phyloP scores from a whole-genome alignment of 1,140 invertebrate genomes.

The Eupristina koningsbergeri region DNA sequence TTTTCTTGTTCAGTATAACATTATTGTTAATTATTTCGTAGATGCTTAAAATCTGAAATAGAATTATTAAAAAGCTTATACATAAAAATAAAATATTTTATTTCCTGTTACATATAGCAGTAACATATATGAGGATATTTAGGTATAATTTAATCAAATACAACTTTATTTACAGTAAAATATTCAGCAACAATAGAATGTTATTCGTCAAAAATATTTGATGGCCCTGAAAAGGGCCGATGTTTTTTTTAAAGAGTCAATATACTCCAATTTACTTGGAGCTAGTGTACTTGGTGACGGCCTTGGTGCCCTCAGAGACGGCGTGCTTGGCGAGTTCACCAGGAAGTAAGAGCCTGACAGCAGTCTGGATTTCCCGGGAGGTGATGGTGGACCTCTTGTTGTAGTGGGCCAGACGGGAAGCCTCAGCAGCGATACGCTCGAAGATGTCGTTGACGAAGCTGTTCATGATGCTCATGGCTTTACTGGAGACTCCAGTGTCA shows the following conservation, averaged over 20 bases:
- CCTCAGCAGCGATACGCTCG: constrained; percentile 78
- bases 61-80: no score
- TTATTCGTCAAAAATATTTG: no score
- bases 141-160: no score
- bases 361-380: constrained; percentile 70
- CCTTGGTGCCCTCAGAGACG: constrained; percentile 73
- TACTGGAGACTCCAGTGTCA: constrained; percentile 65
- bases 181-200: no score
- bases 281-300: constrained; percentile 71
- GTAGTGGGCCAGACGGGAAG: constrained; percentile 73
- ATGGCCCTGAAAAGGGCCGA: constrained; percentile 42
- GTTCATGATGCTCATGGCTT: constrained; percentile 80
- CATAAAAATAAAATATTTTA: no score
- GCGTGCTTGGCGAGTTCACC: constrained; percentile 73
- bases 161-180: no score
- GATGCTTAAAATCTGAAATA: no score
- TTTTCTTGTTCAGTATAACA: no score
- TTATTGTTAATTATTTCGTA: no score
- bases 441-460: constrained; percentile 77
- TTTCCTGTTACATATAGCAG: no score
- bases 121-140: no score
- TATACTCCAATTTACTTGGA: constrained; percentile 53
- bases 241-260: neutral
- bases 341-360: constrained; percentile 69
- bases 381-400: constrained; percentile 74